Evolutionary conservation across 1,140 invertebrate species (phyloP), one percentile per base, ranked within the genome.

Genomic region (Dreissena polymorpha): DNA sequence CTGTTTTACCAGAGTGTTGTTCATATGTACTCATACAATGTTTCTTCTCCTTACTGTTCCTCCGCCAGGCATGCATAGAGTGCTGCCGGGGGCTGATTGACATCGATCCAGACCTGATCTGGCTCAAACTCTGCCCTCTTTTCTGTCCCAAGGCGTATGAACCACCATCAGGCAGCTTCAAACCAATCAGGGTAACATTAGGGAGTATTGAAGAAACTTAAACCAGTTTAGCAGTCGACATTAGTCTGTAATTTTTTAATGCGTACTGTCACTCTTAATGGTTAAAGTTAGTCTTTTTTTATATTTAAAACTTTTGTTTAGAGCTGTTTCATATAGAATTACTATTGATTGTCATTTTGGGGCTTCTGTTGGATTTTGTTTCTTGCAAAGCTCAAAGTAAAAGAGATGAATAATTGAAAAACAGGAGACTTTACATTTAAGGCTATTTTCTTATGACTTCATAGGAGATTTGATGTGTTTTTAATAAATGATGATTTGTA

Each of bases 101-200:
- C 14, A 67, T 89, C 18, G 86, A 86, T 49, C 67, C 81, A 27
- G 89, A 90, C 68, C 53, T 79, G 57, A 75, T 90, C 27, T 90
- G 89, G 89, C 65, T 90, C 12, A 74, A 65, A 60, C 25, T 90
- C 13, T 86, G 70, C 75, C 60, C 73, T 76, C 57, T 89, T 8
- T 86, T 85, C 50, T 81, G 70, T 18, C 88, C 85, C 5, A 49
- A 67, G 14, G 68, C 84, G 3, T 87, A 83, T 63, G 73, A 64
- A 13, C 81, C 88, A n/a, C 86, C 86, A 55, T 63, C 68, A 65
- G 71, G 64, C n/a, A 60, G 60, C 14, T 87, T 82, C 50, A 84
- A 51, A 39, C 77, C 70, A 68, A 70, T 83, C 6, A 72, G 67
- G 77, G 84, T 87, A 70, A 49, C 27, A 5, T 39, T 74, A 51